These are phyloP conservation scores for Saxidomus purpurata DNA, from an alignment of 1,140 invertebrate genomes.

Conservation along the genomic window DNA sequence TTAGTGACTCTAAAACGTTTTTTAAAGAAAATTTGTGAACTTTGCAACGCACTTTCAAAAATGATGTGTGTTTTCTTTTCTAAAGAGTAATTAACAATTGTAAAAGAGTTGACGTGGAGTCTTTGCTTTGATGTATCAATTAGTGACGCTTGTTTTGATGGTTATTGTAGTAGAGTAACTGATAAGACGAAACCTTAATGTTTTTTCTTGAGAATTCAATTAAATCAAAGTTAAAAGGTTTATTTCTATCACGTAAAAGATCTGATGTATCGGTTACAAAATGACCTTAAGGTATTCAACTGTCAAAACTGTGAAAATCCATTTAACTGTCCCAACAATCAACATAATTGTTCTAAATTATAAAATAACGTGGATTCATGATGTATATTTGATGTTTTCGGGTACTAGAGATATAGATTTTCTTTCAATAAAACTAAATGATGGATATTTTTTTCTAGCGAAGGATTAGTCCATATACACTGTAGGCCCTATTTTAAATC, in stretches of 20 bases:
- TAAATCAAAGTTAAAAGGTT: not conserved
- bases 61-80: slow-evolving; percentile 1
- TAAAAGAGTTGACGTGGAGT: not conserved
- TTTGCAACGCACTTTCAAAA: not conserved
- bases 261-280: not conserved
- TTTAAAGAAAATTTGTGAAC: not conserved
- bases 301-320: not conserved
- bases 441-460: too few relatives aligned
- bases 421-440: too few relatives aligned
- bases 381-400: not conserved
- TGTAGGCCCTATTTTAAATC: too few relatives aligned
- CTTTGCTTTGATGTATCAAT: slow-evolving; percentile 38
- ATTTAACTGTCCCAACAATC: not conserved
- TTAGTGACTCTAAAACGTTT: too few relatives aligned
- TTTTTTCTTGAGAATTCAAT: slow-evolving; percentile 9
- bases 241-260: not conserved
- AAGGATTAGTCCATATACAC: too few relatives aligned
- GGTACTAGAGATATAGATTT: too few relatives aligned
- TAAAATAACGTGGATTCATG: not conserved
- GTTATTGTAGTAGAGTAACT: not conserved
- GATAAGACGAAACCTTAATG: slow-evolving; percentile 21
- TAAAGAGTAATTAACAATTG: not conserved
- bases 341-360: not conserved
- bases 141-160: not conserved
- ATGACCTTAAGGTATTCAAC: slow-evolving; percentile 17